A percentile compares a stretch with the other conserved stretches of the same genome.
phyloP scores from a whole-genome alignment of 2,113 vertebrate genomes.

The Indri indri region DNA sequence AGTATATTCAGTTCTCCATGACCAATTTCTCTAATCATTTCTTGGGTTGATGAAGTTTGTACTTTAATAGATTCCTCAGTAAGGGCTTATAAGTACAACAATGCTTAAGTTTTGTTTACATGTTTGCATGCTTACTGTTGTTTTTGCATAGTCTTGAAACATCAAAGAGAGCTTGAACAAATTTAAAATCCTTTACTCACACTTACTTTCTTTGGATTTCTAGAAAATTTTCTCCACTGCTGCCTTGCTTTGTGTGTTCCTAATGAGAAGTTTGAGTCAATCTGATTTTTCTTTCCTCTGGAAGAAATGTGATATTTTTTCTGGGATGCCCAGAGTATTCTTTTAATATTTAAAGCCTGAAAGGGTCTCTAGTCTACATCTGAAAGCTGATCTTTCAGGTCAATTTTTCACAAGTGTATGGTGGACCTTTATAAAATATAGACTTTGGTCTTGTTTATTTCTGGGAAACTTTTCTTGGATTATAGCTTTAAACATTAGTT shows the following conservation, averaged over 20 bases:
- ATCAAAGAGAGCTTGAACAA: background rate
- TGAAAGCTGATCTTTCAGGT: background rate
- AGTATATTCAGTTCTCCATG: background rate
- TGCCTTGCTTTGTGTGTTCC: background rate
- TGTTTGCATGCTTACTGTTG: background rate
- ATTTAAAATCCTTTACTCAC: background rate
- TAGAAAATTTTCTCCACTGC: background rate
- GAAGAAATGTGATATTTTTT: background rate
- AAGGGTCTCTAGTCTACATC: background rate
- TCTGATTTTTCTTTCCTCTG: background rate
- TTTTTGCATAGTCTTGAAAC: background rate
- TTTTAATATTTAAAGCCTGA: background rate
- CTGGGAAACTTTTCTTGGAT: background rate
- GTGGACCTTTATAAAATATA: background rate
- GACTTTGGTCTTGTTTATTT: background rate
- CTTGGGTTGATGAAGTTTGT: background rate
- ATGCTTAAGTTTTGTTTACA: background rate
- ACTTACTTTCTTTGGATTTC: background rate
- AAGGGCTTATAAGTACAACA: background rate
- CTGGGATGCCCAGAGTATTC: background rate
- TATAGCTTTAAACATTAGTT: background rate
- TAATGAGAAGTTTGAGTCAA: background rate
- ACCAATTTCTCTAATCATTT: background rate
- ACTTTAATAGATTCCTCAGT: background rate
- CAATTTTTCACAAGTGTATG: background rate